Base-by-base conservation (phyloP, 1,140 invertebrate species). In the Musca vetustissima region DNA sequence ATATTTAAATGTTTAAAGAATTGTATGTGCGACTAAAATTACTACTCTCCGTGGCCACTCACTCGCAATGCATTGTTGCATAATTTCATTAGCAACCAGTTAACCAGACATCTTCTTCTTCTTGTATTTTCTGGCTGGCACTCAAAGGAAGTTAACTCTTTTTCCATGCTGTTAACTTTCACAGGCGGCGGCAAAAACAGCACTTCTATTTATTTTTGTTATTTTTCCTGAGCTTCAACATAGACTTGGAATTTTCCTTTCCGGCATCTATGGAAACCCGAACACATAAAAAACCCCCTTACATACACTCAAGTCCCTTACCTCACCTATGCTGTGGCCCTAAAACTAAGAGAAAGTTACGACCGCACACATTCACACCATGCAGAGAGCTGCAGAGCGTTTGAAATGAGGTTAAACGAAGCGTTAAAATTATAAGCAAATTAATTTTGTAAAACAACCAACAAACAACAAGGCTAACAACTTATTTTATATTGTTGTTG, bases 381-480 rank as follows among this genome's bases (percentile, higher is more conserved):
- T 8, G 36, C 36, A 7, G n/a, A 43, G 6, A 43, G 36, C 36
- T 8, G 36, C 36, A 43, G 36, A 13, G 6, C 11, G 4, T 57
- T 68, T 59, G 49, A 61, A 68, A 68, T 57, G 48, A 36, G 57
- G 67, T 69, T 69, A 64, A 69, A 69, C 67, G 59, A 69, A 69
- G 67, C 67, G 67, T 69, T 64, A 69, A 69, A 69, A 69, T 69
- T 69, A 69, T 69, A 69, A 69, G 67, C 67, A 69, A 69, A 69
- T 69, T 69, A 69, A 69, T 69, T 69, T 61, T 61, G 57, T 57
- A 22, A 22, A 57, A 57, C 53, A 57, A 57, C 53, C 3, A 28
- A 28, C 22, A 24, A 57, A 68, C 67, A 68, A 68, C 67, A 68
- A 49, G 24, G 22, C 64, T 24, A 28, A 66, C 48, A 52, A 52